A percentile compares a stretch with the other conserved stretches of the same genome.
Conservation (phyloP, 2,113 vertebrate genomes). For the Empidonax traillii region DNA sequence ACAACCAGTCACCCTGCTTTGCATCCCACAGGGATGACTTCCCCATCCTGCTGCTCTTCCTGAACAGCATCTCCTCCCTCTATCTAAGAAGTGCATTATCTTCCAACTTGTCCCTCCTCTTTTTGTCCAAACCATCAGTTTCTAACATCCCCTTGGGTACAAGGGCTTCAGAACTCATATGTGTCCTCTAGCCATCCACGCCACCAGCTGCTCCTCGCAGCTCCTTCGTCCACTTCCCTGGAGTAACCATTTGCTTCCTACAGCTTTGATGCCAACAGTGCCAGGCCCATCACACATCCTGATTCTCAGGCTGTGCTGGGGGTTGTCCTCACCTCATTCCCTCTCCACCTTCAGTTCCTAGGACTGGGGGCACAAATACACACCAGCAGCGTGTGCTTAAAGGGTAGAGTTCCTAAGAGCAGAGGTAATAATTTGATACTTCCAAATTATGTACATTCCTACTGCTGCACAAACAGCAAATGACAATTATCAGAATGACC, state of each 20-base stretch:
- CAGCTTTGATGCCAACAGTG: background rate
- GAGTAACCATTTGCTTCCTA: background rate
- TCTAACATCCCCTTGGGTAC: background rate
- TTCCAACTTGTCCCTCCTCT: background rate
- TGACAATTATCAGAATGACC: background rate
- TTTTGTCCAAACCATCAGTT: background rate
- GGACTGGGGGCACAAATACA: background rate
- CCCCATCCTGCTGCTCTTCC: background rate
- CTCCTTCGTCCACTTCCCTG: background rate
- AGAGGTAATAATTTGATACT: background rate
- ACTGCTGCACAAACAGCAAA: background rate
- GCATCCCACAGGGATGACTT: accelerated
- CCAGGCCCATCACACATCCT: accelerated
- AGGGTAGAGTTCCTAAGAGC: background rate
- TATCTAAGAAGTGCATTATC: background rate
- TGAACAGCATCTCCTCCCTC: background rate
- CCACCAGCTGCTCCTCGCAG: background rate
- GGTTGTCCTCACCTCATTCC: background rate
- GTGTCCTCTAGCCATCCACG: background rate
- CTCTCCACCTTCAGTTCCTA: background rate
- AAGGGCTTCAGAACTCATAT: background rate
- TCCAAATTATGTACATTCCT: background rate
- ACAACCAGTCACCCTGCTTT: background rate
- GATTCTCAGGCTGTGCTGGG: background rate
- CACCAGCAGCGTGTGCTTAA: background rate